Base-by-base conservation (phyloP, 2,797 vertebrate genomes). In the Gymnothorax javanicus region DNA sequence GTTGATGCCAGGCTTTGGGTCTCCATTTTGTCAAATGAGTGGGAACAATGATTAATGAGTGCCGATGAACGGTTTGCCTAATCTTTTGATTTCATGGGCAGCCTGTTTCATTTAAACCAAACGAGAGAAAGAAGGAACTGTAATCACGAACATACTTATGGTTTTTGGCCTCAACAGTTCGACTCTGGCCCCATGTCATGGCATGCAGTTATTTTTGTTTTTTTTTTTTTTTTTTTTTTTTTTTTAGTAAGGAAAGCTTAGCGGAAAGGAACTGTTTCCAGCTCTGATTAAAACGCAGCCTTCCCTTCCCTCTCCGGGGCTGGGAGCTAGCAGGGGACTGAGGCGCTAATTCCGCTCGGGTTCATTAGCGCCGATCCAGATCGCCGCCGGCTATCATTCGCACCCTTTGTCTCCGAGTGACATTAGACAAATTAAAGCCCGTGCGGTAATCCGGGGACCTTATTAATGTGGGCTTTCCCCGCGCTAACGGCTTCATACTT, bases 331-430 rank as follows among this genome's bases (percentile, higher is more conserved):
- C 57, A 2, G 27, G 27, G 71, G 13, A 15, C 13, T 5, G 79
- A n/a, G 52, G 79, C 52, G n/a, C 83, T 84, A 67, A 27, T 58
- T 57, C 82, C 59, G 20, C 59, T 60, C 56, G 20, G 54, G 33
- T 83, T 84, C 60, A 52, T 84, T 84, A 84, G 6, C 56, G 17
- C 13, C 9, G 56, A 50, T 60, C n/a, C 59, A 84, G 83, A 33
- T 13, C 27, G 60, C 56, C 27, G 58, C 54, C n/a, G 33, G 27
- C 58, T 60, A 59, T 83, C 56, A 9, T 23, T 23, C 54, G 54
- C 25, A 0, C 20, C 25, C 59, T 84, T 64, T 64, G 58, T 64
- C 33, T 60, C 17, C 4, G 0, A 17, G 27, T 64, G 33, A 64
- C 58, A 64, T 67, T 20, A 64, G 58, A 67, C 83, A 64, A 50